Percentiles rank a stretch among this genome's conserved stretches.
Evolutionary conservation across 64 coral and sea anemone species (phyloP).

Genomic region (Montipora capricornis): DNA sequence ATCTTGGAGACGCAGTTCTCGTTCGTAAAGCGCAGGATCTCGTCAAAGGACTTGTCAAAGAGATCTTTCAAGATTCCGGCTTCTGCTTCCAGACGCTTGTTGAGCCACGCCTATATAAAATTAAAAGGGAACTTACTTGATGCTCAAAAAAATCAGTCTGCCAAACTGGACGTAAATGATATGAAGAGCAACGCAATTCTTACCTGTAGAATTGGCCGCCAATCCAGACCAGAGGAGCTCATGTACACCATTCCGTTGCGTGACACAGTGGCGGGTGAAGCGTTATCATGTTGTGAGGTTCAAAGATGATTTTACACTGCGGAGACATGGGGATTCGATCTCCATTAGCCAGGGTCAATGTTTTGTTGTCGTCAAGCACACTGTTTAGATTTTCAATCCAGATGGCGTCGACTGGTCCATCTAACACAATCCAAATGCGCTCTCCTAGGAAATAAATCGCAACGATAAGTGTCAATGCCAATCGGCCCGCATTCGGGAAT

Average conservation of each 20-base stretch:
- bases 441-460: conserved; percentile 46
- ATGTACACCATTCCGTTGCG: conserved; percentile 99
- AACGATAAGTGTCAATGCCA: neutral
- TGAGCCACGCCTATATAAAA: conserved; percentile 88
- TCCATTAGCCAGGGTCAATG: conserved; percentile 92
- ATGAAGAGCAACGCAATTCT: neutral
- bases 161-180: neutral
- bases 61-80: conserved; percentile 84
- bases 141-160: no score
- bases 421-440: conserved; percentile 93
- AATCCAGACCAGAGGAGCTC: conserved; percentile 98
- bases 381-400: conserved; percentile 99
- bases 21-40: conserved; percentile 74
- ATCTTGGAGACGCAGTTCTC: conserved; percentile 92
- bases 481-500: neutral
- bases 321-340: conserved; percentile 98
- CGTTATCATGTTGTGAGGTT: conserved; percentile 97
- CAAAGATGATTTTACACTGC: conserved; percentile 98
- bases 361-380: conserved; percentile 97
- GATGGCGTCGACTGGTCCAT: conserved; percentile 95
- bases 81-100: conserved; percentile 85
- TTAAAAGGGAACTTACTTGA: neutral
- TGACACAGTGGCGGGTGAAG: conserved; percentile 96
- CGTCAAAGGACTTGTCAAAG: conserved; percentile 97
- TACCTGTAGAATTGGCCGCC: conserved; percentile 96